Evolutionary conservation across 1,140 invertebrate genomes (phyloP), one percentile per base, ranked within the genome.

Genomic region (Hylaeus anthracinus): DNA sequence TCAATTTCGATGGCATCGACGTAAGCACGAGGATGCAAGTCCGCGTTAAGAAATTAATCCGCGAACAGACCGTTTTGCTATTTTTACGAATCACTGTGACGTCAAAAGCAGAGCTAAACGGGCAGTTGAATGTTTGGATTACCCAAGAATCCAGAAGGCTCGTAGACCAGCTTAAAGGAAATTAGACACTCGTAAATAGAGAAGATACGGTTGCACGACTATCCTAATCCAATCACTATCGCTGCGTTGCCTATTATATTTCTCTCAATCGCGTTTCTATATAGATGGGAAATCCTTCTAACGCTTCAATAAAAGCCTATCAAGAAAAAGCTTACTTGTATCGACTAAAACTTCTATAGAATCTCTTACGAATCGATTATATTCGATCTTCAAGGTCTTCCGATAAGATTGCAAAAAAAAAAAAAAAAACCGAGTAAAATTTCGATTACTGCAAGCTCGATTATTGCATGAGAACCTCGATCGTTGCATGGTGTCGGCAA

Each of bases 41-140:
- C 77, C 51, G 70, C 64, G 77, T 76, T 86, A 86, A 81, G 79
- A 86, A 86, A 86, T 87, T 79, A 81, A 86, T 60, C 79, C 71
- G 63, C 82, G 56, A 80, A 74, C 78, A 83, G 81, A 83, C 39
- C 65, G 77, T 79, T 82, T 80, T 71, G 71, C 82, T 84, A 86
- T 86, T 86, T 87, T 87, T 87, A 87, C 76, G 86, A 51, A 77
- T 74, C 74, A 67, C 69, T 53, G 81, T 83, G 77, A 76, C 79
- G 81, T 72, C 65, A 74, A 61, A 41, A 51, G 69, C 77, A 74
- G 82, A 77, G 15, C 51, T 56, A 76, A 63, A 58, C 70, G 39
- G 64, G 74, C 63, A 70, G 53, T 80, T 48, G 14, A 15, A 74
- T 76, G 81, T 83, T 72, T 65, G 55, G 72, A 66, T 70, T 70